These are phyloP conservation scores for Cetoscarus ocellatus DNA, from an alignment of 2,797 vertebrate genomes.

Conservation along the genomic window DNA sequence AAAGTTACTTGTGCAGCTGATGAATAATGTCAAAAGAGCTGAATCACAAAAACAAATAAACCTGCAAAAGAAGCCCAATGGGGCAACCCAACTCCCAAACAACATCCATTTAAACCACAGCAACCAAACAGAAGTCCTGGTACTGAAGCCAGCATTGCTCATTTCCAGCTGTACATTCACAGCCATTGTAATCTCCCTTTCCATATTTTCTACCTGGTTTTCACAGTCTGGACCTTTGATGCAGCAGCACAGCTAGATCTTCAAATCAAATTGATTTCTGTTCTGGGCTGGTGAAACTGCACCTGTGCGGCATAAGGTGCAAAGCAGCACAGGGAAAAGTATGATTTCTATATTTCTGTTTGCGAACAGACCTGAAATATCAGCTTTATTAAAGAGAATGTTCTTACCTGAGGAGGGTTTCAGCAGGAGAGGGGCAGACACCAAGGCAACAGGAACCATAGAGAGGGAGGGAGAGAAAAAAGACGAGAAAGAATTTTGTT, in stretches of 20 bases:
- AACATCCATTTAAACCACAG: too few relatives aligned
- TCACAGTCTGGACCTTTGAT: not conserved
- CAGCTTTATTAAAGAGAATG: slow-evolving; percentile 27
- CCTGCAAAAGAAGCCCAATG: too few relatives aligned
- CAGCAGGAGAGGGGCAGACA: slow-evolving; percentile 22
- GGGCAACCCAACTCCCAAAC: too few relatives aligned
- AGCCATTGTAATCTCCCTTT: not conserved
- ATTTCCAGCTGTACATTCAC: not conserved
- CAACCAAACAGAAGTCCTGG: too few relatives aligned
- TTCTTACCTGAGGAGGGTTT: slow-evolving; percentile 74
- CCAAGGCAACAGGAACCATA: slow-evolving; percentile 25
- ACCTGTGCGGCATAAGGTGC: slow-evolving; percentile 11
- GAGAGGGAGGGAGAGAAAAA: not conserved
- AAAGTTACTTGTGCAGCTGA: too few relatives aligned
- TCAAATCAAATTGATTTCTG: slow-evolving; percentile 18
- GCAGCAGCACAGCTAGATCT: slow-evolving; percentile 8
- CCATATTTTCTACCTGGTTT: not conserved
- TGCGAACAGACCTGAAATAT: slow-evolving; percentile 26
- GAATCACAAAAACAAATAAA: too few relatives aligned
- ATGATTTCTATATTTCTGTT: slow-evolving; percentile 28
- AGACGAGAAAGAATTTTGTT: slow-evolving; percentile 48
- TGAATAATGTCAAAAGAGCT: too few relatives aligned
- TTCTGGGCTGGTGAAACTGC: slow-evolving; percentile 15
- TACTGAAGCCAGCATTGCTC: too few relatives aligned
- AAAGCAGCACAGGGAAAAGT: slow-evolving; percentile 23